Evolutionary conservation across 2,797 vertebrate species (phyloP), one percentile per base, ranked within the genome.

Genomic region (Cuculus canorus): DNA sequence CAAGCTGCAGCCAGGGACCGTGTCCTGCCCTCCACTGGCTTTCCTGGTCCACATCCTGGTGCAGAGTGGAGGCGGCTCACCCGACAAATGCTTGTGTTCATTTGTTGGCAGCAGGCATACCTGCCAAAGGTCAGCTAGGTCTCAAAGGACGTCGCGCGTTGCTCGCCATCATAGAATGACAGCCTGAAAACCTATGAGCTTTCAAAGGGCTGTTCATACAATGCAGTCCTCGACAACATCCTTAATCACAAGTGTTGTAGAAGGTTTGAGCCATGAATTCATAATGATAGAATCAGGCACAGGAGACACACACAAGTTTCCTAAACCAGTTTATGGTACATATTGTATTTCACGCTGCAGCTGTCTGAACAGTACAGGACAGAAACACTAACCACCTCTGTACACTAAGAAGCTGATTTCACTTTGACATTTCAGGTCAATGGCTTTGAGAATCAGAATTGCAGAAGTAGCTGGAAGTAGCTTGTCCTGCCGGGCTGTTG

Each of bases 31-130:
- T 27, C 24, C 11, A 0, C 19, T 64, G 68, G 11, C 39, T 68
- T 33, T 88, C 25, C 64, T 56, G 45, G 13, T 22, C 13, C n/a
- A 11, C 27, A 30, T 33, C 32, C 30, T 23, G 5, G 0, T 4
- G 57, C 28, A 71, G 30, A 17, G 39, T 2, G 1, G 28, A 18
- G 52, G 28, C 4, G 32, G 9, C 1, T 23, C 4, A 43, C 35
- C 53, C 53, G 3, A 5, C 19, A 16, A 43, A 33, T 1, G 28
- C 47, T 61, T 8, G 6, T 22, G 28, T 8, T 25, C 3, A 0
- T 25, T 78, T n/a, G 15, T 4, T 43, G 70, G 48, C 39, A 57
- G 47, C 32, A 69, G 80, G 17, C n/a, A 32, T 1, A 5, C 59
- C 57, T 95, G 69, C 57, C 56, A 45, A 56, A 90, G 73, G 27